Percentiles rank a stretch among this genome's conserved stretches.
Evolutionary conservation across 2,888 invertebrate genomes (phyloP).

Genomic region (Oligia strigilis): DNA sequence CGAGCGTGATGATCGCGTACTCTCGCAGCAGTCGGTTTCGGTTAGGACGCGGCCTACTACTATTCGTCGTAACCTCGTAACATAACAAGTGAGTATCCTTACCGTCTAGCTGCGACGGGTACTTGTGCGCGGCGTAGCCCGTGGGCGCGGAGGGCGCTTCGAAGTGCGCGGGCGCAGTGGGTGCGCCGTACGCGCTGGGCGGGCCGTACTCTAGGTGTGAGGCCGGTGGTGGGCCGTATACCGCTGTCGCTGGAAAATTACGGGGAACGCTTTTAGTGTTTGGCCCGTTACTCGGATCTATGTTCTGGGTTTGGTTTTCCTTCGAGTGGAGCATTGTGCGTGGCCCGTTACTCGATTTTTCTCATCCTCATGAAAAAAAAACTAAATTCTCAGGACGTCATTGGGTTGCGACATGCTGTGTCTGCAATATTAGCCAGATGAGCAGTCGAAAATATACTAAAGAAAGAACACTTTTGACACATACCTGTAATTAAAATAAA

Average conservation of each 20-base stretch:
- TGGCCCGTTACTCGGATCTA: neutral
- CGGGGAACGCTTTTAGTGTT: neutral
- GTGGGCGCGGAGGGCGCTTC: slow-evolving; percentile 81
- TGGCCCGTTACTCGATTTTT: neutral
- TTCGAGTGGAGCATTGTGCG: no score
- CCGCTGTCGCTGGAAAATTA: slow-evolving; percentile 75
- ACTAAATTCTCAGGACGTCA: neutral
- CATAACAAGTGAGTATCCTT: slow-evolving; percentile 53
- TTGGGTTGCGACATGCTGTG: neutral
- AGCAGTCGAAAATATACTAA: neutral
- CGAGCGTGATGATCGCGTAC: neutral
- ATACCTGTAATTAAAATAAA: neutral
- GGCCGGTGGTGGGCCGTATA: slow-evolving; percentile 84
- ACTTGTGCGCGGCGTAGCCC: slow-evolving; percentile 85
- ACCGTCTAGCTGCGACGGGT: slow-evolving; percentile 86
- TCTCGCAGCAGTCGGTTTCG: neutral
- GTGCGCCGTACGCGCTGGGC: slow-evolving; percentile 83
- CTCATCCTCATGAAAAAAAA: neutral
- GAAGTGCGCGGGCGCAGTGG: slow-evolving; percentile 86
- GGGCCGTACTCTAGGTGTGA: slow-evolving; percentile 82
- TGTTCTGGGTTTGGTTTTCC: no score
- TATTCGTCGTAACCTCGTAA: neutral
- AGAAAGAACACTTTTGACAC: neutral
- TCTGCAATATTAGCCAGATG: neutral
- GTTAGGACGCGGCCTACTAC: neutral